A percentile compares a stretch with the other conserved stretches of the same genome.
Conservation (phyloP, 2,888 invertebrate genomes). For the Drosophila fungiperda region DNA sequence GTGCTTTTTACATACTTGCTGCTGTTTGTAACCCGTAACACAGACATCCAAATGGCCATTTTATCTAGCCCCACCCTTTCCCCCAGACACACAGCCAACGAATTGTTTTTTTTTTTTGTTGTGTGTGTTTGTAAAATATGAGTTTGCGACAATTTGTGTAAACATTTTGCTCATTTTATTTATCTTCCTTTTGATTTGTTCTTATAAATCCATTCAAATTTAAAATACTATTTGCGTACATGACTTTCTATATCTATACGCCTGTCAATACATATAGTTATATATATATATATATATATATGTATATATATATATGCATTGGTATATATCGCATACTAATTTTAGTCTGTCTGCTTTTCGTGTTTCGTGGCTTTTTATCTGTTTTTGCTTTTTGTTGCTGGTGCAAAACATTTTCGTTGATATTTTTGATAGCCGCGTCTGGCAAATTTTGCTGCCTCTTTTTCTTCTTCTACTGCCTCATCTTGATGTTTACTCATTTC, state of each 20-base stretch:
- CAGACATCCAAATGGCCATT: slow-evolving; percentile 27
- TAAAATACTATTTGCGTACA: slow-evolving; percentile 15
- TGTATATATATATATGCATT: background rate
- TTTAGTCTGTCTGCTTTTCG: slow-evolving; percentile 60
- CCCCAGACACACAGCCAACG: background rate
- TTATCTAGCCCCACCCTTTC: background rate
- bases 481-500: slow-evolving; percentile 18
- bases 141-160: slow-evolving; percentile 32
- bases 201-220: slow-evolving; percentile 39
- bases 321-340: slow-evolving; percentile 52
- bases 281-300: slow-evolving; percentile 15
- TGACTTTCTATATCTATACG: slow-evolving; percentile 26
- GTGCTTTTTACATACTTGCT: slow-evolving; percentile 5
- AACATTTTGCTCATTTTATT: slow-evolving; percentile 33
- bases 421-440: slow-evolving; percentile 48
- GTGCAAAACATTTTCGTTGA: slow-evolving; percentile 46
- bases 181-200: slow-evolving; percentile 18
- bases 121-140: slow-evolving; percentile 16
- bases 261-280: slow-evolving; percentile 1
- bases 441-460: slow-evolving; percentile 5
- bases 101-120: background rate
- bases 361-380: slow-evolving; percentile 40
- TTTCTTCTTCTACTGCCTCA: background rate
- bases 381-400: slow-evolving; percentile 10
- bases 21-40: slow-evolving; percentile 15